Evolutionary conservation across 2,888 invertebrate species (phyloP).

Genomic region (Mythimna vitellina): DNA sequence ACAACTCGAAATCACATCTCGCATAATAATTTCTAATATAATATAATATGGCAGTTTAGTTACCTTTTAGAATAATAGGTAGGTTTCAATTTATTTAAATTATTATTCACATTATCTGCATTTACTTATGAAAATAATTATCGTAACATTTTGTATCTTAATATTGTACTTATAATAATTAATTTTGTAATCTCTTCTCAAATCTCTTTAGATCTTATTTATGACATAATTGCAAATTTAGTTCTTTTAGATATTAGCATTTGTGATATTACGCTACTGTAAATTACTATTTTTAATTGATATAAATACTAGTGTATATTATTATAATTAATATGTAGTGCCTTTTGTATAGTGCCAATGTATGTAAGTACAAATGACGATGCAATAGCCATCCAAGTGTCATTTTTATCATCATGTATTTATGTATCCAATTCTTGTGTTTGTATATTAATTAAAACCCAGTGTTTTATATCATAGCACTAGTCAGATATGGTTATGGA

Average conservation of each 20-base stretch:
- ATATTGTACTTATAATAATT: constrained; percentile 18
- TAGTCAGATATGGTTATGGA: constrained; percentile 28
- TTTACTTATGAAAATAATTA: constrained; percentile 8
- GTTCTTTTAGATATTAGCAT: constrained; percentile 12
- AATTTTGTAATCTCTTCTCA: not conserved
- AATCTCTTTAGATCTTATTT: not conserved
- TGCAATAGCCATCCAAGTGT: too few species aligned
- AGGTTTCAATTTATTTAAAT: constrained; percentile 28
- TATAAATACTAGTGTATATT: constrained; percentile 17
- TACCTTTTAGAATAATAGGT: constrained; percentile 26
- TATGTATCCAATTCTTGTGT: not conserved
- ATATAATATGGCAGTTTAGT: constrained; percentile 6
- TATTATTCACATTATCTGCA: not conserved
- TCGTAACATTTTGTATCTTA: not conserved
- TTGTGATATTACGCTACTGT: constrained; percentile 62
- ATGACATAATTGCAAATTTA: too few species aligned
- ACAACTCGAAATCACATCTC: constrained; percentile 34
- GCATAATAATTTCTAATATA: constrained; percentile 17
- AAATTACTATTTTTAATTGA: constrained; percentile 15
- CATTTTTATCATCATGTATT: not conserved
- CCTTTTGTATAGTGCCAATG: constrained; percentile 16
- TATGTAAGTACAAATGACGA: constrained; percentile 16
- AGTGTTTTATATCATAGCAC: constrained; percentile 10
- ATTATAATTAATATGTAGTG: constrained; percentile 4
- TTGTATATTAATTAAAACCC: constrained; percentile 1